These are phyloP conservation scores for Sciaenops ocellatus DNA, from an alignment of 2,797 vertebrate species.

Conservation along the genomic window DNA sequence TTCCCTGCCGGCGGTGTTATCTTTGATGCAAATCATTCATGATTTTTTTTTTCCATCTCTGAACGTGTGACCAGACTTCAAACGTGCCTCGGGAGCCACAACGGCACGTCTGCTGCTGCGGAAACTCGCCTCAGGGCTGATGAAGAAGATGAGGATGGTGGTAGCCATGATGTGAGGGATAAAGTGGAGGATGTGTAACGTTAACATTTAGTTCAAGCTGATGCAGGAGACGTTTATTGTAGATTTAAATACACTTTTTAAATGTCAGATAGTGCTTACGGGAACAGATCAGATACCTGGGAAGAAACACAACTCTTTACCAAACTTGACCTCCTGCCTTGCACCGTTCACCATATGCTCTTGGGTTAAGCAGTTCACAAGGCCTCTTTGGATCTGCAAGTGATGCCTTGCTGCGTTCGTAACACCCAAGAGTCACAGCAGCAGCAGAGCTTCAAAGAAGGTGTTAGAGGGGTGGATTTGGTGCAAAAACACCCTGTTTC, in stretches of 20 bases:
- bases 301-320: background rate
- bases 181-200: background rate
- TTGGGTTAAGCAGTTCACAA: background rate
- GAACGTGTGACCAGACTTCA: conserved; percentile 52
- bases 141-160: conserved; percentile 7
- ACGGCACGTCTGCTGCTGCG: background rate
- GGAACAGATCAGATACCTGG: background rate
- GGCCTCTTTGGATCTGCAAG: conserved; percentile 13
- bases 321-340: background rate
- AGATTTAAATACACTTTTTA: conserved; percentile 1
- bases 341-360: conserved; percentile 9
- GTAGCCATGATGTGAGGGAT: background rate
- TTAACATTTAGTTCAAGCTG: background rate
- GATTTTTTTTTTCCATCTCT: conserved; percentile 32
- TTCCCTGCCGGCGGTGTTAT: conserved; percentile 12
- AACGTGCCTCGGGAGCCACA: conserved; percentile 23
- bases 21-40: conserved; percentile 59
- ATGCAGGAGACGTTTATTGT: background rate
- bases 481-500: background rate
- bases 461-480: background rate
- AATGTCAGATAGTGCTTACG: background rate
- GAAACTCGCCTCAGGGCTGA: conserved; percentile 27
- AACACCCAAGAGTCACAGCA: conserved; percentile 11
- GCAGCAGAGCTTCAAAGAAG: conserved; percentile 25
- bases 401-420: conserved; percentile 14